Evolutionary conservation across 2,888 invertebrate species (phyloP).

Genomic region (Hololepta plana): DNA sequence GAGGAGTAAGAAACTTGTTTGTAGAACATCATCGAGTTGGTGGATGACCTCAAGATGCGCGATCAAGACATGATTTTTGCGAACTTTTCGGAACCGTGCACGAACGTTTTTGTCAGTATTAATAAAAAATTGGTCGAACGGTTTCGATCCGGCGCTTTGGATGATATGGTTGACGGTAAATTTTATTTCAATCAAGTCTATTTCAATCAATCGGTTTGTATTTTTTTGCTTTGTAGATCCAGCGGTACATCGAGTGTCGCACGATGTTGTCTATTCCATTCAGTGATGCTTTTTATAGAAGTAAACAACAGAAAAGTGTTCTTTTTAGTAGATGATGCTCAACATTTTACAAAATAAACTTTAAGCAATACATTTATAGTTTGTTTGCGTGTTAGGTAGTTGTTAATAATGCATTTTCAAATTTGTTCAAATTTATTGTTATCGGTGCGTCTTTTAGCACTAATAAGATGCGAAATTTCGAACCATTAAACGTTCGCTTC

Average conservation of each 20-base stretch:
- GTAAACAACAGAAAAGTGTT: constrained; percentile 2
- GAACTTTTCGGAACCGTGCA: constrained; percentile 22
- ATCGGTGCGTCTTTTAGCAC: no score
- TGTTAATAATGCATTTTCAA: no score
- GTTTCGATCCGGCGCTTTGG: constrained; percentile 17
- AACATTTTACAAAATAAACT: no score
- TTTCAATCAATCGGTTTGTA: constrained; percentile 2
- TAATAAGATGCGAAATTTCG: no score
- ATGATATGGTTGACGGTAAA: constrained; percentile 15
- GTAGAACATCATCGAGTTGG: constrained; percentile 35
- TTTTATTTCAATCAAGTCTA: constrained; percentile 2
- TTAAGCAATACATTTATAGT: no score
- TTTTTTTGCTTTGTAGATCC: constrained; percentile 5
- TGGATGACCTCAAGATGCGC: constrained; percentile 31
- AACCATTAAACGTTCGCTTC: no score
- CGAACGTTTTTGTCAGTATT: constrained; percentile 22
- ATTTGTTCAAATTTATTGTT: no score
- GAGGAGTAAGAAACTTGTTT: constrained; percentile 11
- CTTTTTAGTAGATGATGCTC: no score
- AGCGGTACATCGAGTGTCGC: constrained; percentile 1
- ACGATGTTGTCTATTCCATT: constrained; percentile 4
- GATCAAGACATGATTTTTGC: constrained; percentile 32
- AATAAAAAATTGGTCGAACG: constrained; percentile 14
- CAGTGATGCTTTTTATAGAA: constrained; percentile 2
- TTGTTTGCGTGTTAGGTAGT: no score